Conservation (phyloP, 1,140 invertebrate genomes). For the Adelges cooleyi region DNA sequence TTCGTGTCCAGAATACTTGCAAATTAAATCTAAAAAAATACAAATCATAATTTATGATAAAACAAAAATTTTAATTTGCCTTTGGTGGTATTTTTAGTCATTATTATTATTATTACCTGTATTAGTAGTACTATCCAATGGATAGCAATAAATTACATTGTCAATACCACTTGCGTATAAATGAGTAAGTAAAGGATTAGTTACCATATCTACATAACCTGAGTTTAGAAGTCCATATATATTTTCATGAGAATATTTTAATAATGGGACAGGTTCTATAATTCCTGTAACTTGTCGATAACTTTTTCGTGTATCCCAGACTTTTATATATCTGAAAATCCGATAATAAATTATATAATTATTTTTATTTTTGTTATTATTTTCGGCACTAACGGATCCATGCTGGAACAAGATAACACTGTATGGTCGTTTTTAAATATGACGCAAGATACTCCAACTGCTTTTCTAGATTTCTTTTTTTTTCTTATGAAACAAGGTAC, state of each 20-base stretch:
- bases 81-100: no score
- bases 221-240: neutral
- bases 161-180: neutral
- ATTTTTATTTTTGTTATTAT: neutral
- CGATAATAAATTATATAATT: neutral
- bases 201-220: slow-evolving; percentile 2
- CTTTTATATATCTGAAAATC: neutral
- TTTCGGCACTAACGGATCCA: neutral
- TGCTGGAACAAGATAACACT: neutral
- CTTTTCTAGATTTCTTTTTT: neutral
- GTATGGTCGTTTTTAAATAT: neutral
- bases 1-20: neutral
- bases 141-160: neutral
- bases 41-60: neutral
- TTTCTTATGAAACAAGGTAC: neutral
- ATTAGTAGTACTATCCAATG: neutral
- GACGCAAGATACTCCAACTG: neutral
- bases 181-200: neutral
- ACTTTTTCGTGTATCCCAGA: slow-evolving; percentile 9
- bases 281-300: neutral
- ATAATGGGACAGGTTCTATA: neutral
- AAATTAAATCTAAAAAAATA: neutral
- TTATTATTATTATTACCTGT: no score
- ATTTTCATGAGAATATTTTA: neutral
- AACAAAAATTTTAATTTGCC: neutral